phyloP scores from a whole-genome alignment of 2,888 invertebrate species.

The Ramazzottius varieornatus region DNA sequence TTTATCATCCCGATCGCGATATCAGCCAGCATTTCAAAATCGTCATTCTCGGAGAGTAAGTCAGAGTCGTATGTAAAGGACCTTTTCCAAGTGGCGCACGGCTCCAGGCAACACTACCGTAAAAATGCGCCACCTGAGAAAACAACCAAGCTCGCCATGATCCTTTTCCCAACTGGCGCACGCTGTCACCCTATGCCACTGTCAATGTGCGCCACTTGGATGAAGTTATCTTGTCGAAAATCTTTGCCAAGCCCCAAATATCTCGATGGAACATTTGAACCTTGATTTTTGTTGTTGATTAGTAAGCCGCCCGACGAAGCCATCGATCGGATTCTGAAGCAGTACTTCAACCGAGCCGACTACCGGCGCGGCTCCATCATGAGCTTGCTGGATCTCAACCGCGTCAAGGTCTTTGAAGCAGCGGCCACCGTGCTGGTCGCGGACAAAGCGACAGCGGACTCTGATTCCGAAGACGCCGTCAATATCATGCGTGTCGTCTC shows the following conservation, averaged over 20 bases:
- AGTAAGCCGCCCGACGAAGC: neutral
- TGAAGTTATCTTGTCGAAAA: too few relatives aligned
- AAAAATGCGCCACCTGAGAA: too few relatives aligned
- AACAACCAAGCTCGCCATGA: too few relatives aligned
- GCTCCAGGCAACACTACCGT: too few relatives aligned
- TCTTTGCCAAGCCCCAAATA: too few relatives aligned
- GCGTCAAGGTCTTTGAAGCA: constrained; percentile 6
- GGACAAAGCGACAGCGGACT: constrained; percentile 8
- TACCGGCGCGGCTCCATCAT: neutral
- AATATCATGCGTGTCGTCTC: constrained; percentile 12
- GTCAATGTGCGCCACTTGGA: too few relatives aligned
- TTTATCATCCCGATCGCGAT: constrained; percentile 1
- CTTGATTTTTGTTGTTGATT: neutral
- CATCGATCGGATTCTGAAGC: neutral
- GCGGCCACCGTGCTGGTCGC: constrained; percentile 10
- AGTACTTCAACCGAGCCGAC: neutral
- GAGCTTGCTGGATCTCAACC: neutral
- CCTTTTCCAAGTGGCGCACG: too few relatives aligned
- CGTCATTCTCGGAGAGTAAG: constrained; percentile 3
- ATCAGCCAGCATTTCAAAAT: neutral
- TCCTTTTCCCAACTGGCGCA: too few relatives aligned
- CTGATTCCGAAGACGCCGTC: constrained; percentile 10
- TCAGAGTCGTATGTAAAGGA: too few relatives aligned
- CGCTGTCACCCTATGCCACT: too few relatives aligned
- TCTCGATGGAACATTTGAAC: neutral